A percentile compares a stretch with the other conserved stretches of the same genome.
Conservation (phyloP, 2,797 vertebrate genomes). For the Atherinosoma microstoma region DNA sequence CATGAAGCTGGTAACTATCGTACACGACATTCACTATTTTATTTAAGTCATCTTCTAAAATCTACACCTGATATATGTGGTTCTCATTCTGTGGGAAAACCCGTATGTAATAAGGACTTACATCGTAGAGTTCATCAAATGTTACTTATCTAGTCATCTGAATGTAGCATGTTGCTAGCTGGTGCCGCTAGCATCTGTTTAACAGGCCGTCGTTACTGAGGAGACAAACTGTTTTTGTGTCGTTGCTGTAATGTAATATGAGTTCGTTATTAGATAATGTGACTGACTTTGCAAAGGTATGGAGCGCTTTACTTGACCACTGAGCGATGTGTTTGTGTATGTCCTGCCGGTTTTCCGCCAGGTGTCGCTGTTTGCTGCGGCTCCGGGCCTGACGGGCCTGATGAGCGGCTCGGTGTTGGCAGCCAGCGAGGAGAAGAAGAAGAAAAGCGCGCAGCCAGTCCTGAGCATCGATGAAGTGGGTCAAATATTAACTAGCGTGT, state of each 20-base stretch:
- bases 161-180: constrained; percentile 49
- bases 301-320: rapidly evolving
- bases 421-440: constrained; percentile 81
- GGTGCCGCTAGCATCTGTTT: constrained; percentile 5
- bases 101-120: rapidly evolving
- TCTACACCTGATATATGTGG: not conserved
- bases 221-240: not conserved
- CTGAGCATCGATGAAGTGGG: constrained; percentile 88
- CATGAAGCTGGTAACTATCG: constrained; percentile 61
- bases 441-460: constrained; percentile 57
- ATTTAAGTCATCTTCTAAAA: rapidly evolving
- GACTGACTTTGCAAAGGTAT: rapidly evolving
- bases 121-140: not conserved
- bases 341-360: constrained; percentile 51
- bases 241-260: rapidly evolving
- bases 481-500: not conserved
- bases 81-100: rapidly evolving
- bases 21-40: rapidly evolving
- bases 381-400: constrained; percentile 82
- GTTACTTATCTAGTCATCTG: constrained; percentile 12
- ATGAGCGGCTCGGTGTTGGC: constrained; percentile 85
- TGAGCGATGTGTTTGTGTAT: not conserved
- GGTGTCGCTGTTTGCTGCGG: constrained; percentile 83
- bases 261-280: not conserved
- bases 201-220: not conserved